Percentiles rank a stretch among this genome's conserved stretches.
Conservation (phyloP, 2,113 vertebrate genomes). For the Talpa occidentalis region DNA sequence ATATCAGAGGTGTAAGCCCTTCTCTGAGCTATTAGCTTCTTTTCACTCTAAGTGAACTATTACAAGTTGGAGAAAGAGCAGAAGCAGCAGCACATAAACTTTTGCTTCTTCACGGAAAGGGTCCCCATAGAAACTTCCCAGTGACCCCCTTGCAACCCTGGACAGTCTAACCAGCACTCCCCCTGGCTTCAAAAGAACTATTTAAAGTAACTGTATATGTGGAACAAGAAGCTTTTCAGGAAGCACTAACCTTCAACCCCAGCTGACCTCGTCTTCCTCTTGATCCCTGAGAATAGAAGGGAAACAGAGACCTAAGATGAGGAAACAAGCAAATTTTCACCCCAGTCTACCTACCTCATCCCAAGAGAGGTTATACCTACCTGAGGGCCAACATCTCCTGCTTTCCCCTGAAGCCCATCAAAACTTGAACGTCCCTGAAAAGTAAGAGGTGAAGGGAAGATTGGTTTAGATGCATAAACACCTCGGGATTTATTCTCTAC, state of each 20-base stretch:
- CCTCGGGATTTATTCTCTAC: background rate
- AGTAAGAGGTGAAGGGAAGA: constrained; percentile 44
- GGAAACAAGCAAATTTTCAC: background rate
- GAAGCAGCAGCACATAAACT: background rate
- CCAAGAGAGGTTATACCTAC: constrained; percentile 66
- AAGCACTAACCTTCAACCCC: constrained; percentile 83
- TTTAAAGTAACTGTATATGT: background rate
- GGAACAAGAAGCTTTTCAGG: background rate
- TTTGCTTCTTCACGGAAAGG: background rate
- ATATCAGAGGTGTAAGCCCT: background rate
- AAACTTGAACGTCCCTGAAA: constrained; percentile 80
- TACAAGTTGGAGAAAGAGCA: background rate
- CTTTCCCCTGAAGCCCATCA: constrained; percentile 65
- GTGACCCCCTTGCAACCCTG: background rate
- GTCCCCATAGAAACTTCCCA: background rate
- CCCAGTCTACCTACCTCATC: background rate
- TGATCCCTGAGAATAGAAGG: constrained; percentile 76
- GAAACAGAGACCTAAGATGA: constrained; percentile 27
- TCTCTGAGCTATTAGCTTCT: background rate
- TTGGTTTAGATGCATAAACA: background rate
- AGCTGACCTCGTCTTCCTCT: constrained; percentile 79
- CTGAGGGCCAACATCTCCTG: constrained; percentile 70
- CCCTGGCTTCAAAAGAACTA: background rate
- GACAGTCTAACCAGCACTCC: background rate
- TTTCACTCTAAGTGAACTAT: constrained; percentile 24